phyloP scores from a whole-genome alignment of 2,888 invertebrate genomes.

The Drosophila anomelani region DNA sequence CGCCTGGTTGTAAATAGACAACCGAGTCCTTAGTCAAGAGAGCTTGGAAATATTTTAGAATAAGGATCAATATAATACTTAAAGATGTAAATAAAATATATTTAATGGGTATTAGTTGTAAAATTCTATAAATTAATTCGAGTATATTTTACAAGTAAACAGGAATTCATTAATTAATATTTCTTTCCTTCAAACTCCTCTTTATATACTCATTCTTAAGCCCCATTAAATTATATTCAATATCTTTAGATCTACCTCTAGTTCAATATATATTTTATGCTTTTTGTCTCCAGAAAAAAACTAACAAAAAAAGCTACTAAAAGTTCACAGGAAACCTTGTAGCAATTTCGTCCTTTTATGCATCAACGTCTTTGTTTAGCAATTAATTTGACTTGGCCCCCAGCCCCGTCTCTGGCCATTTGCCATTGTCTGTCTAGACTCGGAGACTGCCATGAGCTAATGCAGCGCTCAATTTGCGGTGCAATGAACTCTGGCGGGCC shows the following conservation, averaged over 20 bases:
- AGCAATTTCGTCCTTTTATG: conserved; percentile 14
- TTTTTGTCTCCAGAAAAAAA: neutral
- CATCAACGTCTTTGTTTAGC: conserved; percentile 34
- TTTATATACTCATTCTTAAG: neutral
- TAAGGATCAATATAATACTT: neutral
- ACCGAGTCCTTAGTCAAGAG: neutral
- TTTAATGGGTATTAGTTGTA: no score
- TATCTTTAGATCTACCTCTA: neutral
- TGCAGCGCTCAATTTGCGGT: conserved; percentile 62
- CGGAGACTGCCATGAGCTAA: conserved; percentile 11
- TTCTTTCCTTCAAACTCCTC: neutral
- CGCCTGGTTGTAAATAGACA: neutral
- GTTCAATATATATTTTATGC: neutral
- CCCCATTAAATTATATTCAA: neutral
- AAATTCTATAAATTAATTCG: neutral
- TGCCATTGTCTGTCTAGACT: conserved; percentile 43
- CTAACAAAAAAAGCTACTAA: conserved; percentile 4
- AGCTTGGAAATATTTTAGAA: no score
- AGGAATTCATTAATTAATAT: neutral
- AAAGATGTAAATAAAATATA: no score
- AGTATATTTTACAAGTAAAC: neutral
- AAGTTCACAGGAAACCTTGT: neutral
- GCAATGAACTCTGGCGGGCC: conserved; percentile 64
- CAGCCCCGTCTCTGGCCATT: neutral
- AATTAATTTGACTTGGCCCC: conserved; percentile 26